Percentiles rank a stretch among this genome's conserved stretches.
Conservation (phyloP, 1,140 invertebrate species). For the Drosophila takahashii region DNA sequence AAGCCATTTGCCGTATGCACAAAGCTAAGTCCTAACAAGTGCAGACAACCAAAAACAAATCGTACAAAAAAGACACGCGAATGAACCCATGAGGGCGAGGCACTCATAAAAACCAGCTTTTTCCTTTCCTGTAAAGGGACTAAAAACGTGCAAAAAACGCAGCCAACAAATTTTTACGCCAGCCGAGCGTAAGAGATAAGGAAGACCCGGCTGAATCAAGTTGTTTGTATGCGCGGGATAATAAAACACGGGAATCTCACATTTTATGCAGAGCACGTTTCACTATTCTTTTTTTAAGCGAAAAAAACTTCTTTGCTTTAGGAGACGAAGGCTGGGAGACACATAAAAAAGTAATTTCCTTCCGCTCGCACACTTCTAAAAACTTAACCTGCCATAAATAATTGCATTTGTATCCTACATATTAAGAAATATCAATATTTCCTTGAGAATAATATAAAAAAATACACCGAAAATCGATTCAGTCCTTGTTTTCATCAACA, state of each 20-base stretch:
- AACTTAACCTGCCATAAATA: conserved; percentile 69
- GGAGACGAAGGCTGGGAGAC: conserved; percentile 24
- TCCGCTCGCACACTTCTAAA: conserved; percentile 42
- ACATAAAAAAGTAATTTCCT: conserved; percentile 75
- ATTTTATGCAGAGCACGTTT: conserved; percentile 72
- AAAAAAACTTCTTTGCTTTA: conserved; percentile 22
- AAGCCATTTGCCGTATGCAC: conserved; percentile 20
- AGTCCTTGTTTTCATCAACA: no score
- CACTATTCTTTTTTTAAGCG: conserved; percentile 27
- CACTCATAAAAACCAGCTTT: conserved; percentile 14
- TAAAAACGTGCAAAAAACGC: conserved; percentile 39
- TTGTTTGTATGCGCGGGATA: conserved; percentile 29
- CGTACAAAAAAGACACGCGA: conserved; percentile 33
- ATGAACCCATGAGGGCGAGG: conserved; percentile 39
- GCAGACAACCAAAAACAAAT: conserved; percentile 32
- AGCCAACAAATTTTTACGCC: conserved; percentile 60
- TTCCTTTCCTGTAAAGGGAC: background rate
- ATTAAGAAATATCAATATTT: background rate
- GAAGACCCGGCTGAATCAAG: conserved; percentile 42
- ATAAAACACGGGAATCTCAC: conserved; percentile 36
- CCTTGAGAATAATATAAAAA: background rate
- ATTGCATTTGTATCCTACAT: conserved; percentile 29
- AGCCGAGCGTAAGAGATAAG: conserved; percentile 69
- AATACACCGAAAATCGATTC: background rate
- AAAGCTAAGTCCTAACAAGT: conserved; percentile 44